Percentiles rank a stretch among this genome's conserved stretches.
phyloP scores from a whole-genome alignment of 2,888 invertebrate genomes.

The Pseudeuparius sepicola region DNA sequence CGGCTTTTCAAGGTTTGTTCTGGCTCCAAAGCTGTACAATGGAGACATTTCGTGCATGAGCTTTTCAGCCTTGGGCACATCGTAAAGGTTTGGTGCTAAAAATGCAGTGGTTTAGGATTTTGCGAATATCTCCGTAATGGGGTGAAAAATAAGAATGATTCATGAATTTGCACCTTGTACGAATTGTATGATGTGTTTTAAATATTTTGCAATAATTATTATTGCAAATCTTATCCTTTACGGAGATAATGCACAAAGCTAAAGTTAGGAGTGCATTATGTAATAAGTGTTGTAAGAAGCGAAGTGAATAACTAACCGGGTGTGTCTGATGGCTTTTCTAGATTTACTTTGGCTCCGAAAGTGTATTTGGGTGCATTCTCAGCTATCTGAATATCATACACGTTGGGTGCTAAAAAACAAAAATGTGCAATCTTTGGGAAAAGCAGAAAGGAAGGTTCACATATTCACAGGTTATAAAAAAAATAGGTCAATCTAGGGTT shows the following conservation, averaged over 20 bases:
- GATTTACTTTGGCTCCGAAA: conserved; percentile 55
- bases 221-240: no score
- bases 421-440: no score
- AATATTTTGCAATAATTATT: no score
- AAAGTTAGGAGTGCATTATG: not conserved
- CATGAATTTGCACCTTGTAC: no score
- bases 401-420: conserved; percentile 51
- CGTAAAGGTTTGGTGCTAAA: conserved; percentile 42
- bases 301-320: conserved; percentile 43
- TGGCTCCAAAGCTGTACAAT: conserved; percentile 58
- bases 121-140: no score
- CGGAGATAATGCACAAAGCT: not conserved
- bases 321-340: conserved; percentile 49
- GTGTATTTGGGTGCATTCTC: conserved; percentile 54
- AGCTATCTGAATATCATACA: conserved; percentile 47
- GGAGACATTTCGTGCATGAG: conserved; percentile 44
- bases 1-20: conserved; percentile 46
- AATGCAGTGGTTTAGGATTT: no score
- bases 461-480: no score
- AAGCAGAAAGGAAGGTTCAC: no score
- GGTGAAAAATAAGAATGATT: no score
- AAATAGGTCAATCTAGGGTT: no score
- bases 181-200: no score
- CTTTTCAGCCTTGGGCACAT: conserved; percentile 44
- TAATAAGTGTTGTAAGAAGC: not conserved